Evolutionary conservation across 2,797 vertebrate species (phyloP).

Genomic region (Lagorchestes hirsutus): DNA sequence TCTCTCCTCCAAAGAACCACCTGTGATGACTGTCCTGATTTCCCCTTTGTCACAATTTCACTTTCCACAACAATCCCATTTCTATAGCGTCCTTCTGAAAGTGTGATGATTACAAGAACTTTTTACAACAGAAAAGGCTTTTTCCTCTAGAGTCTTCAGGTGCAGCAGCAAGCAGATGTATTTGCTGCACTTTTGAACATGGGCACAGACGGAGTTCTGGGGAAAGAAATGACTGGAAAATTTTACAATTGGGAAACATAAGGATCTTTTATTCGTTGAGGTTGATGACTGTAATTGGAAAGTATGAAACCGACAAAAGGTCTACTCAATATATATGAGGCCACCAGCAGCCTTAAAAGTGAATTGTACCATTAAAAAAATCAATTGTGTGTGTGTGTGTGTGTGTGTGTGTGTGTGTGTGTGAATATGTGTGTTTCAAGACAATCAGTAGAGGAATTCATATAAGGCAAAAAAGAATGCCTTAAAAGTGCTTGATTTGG

Average conservation of each 20-base stretch:
- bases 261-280: slow-evolving; percentile 72
- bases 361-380: slow-evolving; percentile 60
- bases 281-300: slow-evolving; percentile 63
- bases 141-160: slow-evolving; percentile 56
- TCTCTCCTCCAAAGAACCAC: neutral
- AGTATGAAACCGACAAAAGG: slow-evolving; percentile 62
- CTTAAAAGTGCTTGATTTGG: neutral
- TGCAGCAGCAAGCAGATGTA: slow-evolving; percentile 45
- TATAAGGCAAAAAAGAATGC: neutral
- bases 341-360: slow-evolving; percentile 66
- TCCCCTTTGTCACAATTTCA: slow-evolving; percentile 2
- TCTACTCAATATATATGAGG: slow-evolving; percentile 37
- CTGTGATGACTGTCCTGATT: neutral
- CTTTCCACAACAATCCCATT: neutral
- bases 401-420: slow-evolving; percentile 50
- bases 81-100: neutral
- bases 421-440: neutral
- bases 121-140: slow-evolving; percentile 1
- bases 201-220: slow-evolving; percentile 10
- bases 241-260: slow-evolving; percentile 71
- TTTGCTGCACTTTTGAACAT: slow-evolving; percentile 4
- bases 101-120: neutral
- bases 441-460: slow-evolving; percentile 53
- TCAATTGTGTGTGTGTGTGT: slow-evolving; percentile 48
- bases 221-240: slow-evolving; percentile 66